Evolutionary conservation across 1,140 invertebrate species (phyloP), one percentile per base, ranked within the genome.

Genomic region (Oryctes rhinoceros): DNA sequence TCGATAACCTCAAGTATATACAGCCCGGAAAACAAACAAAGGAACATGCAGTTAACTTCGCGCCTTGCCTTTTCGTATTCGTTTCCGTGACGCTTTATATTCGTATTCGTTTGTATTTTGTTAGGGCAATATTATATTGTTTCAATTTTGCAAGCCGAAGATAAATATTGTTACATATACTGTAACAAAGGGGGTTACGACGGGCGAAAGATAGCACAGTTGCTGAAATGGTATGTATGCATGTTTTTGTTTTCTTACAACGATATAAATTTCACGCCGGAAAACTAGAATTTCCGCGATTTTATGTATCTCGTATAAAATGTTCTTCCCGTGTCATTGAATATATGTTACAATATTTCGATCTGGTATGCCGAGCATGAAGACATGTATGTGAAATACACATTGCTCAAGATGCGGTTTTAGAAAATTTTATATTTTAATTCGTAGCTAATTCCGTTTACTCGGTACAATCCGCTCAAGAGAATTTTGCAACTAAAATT

Each of bases 251-350:
- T 10, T 71, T 37, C 65, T 71, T 35, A 30, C 65, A 71, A 37
- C 20, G 24, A 71, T 71, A 71, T 71, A 37, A 7, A 15, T 71
- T 71, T 71, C 65, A 30, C 24, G 10, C 15, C 24, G 20, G 24
- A 10, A 15, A 71, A 71, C 65, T 37, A 71, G 18, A 71, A 24
- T 37, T 24, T 71, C 24, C 24, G 65, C 65, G 65, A 71, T 24
- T 71, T 71, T 71, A 71, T 37, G 24, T 37, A 37, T 37, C 24
- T 7, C 11, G 83, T 81, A 65, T 81, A 79, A 30, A 30, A 77
- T 81, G 81, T 83, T 82, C 80, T 44, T 44, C 39, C 39, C 9
- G 39, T 10, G 9, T 10, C 9, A 44, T 10, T 44, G 39, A 44
- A 44, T 1, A 44, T 44, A 59, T n/a, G n/a, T 15, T 49, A 18